phyloP scores from a whole-genome alignment of 2,113 vertebrate genomes.

The Damaliscus lunatus region DNA sequence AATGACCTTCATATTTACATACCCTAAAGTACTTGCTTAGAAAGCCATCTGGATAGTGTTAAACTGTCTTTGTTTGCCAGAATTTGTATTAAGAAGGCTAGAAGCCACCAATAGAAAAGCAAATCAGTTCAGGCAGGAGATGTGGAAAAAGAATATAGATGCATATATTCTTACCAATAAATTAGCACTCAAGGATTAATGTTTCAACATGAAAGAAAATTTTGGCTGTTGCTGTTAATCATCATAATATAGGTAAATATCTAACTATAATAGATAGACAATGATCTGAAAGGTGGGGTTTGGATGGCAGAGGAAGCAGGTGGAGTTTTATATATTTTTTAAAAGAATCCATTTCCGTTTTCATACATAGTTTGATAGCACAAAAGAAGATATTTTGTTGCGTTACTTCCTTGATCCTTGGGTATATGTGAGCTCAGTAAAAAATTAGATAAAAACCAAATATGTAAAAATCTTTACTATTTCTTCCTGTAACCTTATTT shows the following conservation, averaged over 20 bases:
- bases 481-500: neutral
- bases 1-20: slow-evolving; percentile 31
- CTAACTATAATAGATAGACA: neutral
- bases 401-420: neutral
- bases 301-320: neutral
- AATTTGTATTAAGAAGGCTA: neutral
- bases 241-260: neutral
- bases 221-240: neutral
- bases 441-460: neutral
- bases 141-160: neutral
- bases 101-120: neutral
- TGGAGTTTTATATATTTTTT: neutral
- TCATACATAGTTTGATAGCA: neutral
- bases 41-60: slow-evolving; percentile 20
- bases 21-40: neutral
- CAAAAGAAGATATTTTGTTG: neutral
- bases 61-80: neutral
- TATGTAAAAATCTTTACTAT: neutral
- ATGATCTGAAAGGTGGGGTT: neutral
- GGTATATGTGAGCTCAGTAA: neutral
- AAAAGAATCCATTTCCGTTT: neutral
- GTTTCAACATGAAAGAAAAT: neutral
- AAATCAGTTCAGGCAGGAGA: neutral
- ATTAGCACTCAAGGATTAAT: neutral
- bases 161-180: neutral